Evolutionary conservation across 2,113 vertebrate genomes (phyloP).

Genomic region (Proteles cristata): DNA sequence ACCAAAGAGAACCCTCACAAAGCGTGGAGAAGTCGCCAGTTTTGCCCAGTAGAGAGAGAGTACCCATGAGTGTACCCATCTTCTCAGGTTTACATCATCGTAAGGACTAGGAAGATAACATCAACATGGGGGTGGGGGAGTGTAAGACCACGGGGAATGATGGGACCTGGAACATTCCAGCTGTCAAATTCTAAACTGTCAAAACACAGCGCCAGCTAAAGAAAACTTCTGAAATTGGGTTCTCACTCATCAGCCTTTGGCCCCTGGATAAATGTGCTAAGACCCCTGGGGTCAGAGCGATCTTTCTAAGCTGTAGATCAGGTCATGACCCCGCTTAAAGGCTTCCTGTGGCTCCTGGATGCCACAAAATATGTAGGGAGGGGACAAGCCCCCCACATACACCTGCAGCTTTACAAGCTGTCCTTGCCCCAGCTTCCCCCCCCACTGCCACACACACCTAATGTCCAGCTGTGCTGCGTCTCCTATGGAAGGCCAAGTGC

Average conservation of each 20-base stretch:
- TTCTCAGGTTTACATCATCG: not conserved
- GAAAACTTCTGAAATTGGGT: not conserved
- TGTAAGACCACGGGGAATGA: not conserved
- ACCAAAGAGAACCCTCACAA: not conserved
- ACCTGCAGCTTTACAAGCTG: too few species aligned
- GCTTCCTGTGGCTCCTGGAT: not conserved
- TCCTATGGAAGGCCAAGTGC: not conserved
- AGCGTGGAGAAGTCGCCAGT: not conserved
- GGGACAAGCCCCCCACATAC: not conserved
- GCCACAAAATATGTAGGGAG: not conserved
- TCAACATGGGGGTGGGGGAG: not conserved
- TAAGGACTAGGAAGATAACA: not conserved
- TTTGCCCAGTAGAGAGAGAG: not conserved
- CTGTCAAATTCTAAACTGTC: not conserved
- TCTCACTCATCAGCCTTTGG: not conserved
- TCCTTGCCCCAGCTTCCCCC: not conserved
- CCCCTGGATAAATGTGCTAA: not conserved
- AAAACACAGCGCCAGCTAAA: not conserved
- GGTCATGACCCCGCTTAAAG: not conserved
- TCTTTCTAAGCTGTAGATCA: not conserved
- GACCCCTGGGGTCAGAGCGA: not conserved
- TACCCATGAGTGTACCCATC: not conserved
- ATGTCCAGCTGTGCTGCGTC: not conserved
- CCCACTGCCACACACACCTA: too few species aligned
- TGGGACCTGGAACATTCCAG: not conserved